Conservation (phyloP, 2,888 invertebrate species). For the Isoperla grammatica region DNA sequence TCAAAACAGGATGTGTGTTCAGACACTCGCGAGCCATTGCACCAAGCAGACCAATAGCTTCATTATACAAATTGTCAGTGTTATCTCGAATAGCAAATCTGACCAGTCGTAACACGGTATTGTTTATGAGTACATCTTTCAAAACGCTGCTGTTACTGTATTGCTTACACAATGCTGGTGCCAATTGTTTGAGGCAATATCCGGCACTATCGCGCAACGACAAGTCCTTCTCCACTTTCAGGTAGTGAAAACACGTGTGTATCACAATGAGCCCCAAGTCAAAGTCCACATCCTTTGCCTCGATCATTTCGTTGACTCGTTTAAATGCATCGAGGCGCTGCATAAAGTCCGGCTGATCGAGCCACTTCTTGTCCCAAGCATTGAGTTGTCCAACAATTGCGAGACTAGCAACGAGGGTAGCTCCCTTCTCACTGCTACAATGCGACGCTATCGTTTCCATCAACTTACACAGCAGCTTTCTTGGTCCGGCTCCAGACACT, state of each 20-base stretch:
- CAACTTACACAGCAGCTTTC: conserved; percentile 62
- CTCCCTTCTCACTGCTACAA: background rate
- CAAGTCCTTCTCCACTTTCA: conserved; percentile 72
- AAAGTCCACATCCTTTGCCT: conserved; percentile 49
- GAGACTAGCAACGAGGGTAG: background rate
- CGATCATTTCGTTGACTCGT: conserved; percentile 52
- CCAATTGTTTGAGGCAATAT: conserved; percentile 63
- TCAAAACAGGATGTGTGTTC: conserved; percentile 61
- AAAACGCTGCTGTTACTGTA: conserved; percentile 50
- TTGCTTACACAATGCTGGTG: conserved; percentile 48
- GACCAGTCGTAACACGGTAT: conserved; percentile 66
- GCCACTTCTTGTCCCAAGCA: conserved; percentile 77
- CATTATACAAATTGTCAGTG: conserved; percentile 67
- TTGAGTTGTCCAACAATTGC: conserved; percentile 61
- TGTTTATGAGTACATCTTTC: conserved; percentile 63
- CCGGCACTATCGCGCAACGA: conserved; percentile 74
- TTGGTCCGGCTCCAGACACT: conserved; percentile 56
- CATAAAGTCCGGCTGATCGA: conserved; percentile 93
- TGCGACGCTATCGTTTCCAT: conserved; percentile 52
- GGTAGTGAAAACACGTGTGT: conserved; percentile 74
- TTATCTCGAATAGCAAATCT: conserved; percentile 65
- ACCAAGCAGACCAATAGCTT: conserved; percentile 73
- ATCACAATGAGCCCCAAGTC: conserved; percentile 67
- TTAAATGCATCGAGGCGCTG: conserved; percentile 72
- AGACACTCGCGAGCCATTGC: conserved; percentile 68